Base-by-base conservation (phyloP, 1,140 invertebrate genomes). In the Diprion similis region DNA sequence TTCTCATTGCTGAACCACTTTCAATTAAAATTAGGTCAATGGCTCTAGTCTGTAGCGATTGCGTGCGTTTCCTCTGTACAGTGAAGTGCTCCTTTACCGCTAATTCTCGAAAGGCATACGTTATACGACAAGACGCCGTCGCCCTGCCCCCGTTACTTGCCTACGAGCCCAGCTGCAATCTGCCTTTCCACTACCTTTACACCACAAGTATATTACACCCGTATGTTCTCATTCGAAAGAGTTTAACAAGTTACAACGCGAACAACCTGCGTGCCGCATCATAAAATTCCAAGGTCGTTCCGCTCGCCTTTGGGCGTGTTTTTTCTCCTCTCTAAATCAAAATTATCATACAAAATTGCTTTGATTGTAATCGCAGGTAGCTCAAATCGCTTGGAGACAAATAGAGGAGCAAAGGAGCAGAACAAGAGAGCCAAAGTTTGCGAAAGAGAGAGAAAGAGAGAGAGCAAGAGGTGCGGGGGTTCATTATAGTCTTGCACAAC, bases 271-370 rank as follows among this genome's bases (percentile, higher is more conserved):
- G 11, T 59, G 51, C 51, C 51, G 51, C 51, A 13, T 59, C 51
- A 59, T 59, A 59, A 59, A 59, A n/a, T 59, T 59, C 51, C 51
- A 59, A 59, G 51, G 51, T 59, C 9, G 51, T 59, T 59, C 51
- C 51, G 51, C 51, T 59, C 51, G 51, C 51, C 51, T 59, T 17
- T 9, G 51, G 51, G 51, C 51, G n/a, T 17, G 11, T 59, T 59
- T 13, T 59, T 59, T 59, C 9, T 59, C 8, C n/a, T 8, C 11
- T 7, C 24, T 37, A 37, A 59, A 59, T 59, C 51, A 17, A 59
- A 59, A 59, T 59, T 59, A 59, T 4, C 51, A 59, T 59, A 59
- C 51, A 0, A 59, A 59, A 59, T 59, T 59, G 51, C 51, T 59
- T 59, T 3, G 3, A 59, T 8, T 59, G n/a, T 59, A 59, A 59